Conservation (phyloP, 2,888 invertebrate genomes). For the Cybosia mesomella region DNA sequence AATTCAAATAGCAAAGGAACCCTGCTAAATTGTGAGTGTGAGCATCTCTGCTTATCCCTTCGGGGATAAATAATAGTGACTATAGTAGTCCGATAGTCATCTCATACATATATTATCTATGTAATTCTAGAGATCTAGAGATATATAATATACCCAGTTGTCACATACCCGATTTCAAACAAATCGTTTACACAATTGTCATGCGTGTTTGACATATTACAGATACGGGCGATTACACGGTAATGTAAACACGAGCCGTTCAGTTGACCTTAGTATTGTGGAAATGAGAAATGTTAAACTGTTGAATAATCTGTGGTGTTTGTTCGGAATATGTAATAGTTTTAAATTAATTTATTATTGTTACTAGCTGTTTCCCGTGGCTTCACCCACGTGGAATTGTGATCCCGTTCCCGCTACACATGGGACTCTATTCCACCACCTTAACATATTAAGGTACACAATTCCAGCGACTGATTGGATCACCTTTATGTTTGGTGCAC, state of each 20-base stretch:
- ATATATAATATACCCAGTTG: too few species aligned
- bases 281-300: not conserved
- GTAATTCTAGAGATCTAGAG: not conserved
- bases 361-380: too few species aligned
- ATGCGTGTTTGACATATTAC: not conserved
- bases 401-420: too few species aligned
- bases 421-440: too few species aligned
- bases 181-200: slow-evolving; percentile 4
- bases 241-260: not conserved
- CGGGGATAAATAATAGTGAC: too few species aligned
- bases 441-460: too few species aligned
- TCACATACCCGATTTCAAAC: not conserved
- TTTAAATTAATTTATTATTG: not conserved
- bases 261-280: not conserved
- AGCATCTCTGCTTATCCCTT: not conserved
- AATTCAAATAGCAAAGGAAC: not conserved
- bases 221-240: not conserved
- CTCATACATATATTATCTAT: not conserved
- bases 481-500: too few species aligned
- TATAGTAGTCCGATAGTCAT: not conserved
- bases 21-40: not conserved
- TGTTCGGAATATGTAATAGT: not conserved
- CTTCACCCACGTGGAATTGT: too few species aligned
- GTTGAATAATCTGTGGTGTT: not conserved
- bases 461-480: too few species aligned